These are phyloP conservation scores for Lophius piscatorius DNA, from an alignment of 2,113 vertebrate species.

Conservation along the genomic window DNA sequence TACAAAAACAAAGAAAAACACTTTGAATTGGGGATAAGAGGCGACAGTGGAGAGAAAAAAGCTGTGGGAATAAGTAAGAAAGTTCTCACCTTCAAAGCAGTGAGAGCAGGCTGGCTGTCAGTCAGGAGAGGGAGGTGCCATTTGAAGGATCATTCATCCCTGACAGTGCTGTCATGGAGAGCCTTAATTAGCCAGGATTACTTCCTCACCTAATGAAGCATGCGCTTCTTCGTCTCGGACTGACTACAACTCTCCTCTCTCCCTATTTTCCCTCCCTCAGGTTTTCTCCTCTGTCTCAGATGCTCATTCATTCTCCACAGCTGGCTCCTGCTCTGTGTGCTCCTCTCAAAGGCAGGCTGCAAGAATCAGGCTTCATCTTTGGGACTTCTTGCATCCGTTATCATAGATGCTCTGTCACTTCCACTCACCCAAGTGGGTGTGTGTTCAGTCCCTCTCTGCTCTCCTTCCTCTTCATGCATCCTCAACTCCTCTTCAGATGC, in stretches of 20 bases:
- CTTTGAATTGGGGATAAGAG: slow-evolving; percentile 71
- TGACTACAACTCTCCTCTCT: slow-evolving; percentile 69
- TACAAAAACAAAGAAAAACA: slow-evolving; percentile 70
- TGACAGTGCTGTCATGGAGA: slow-evolving; percentile 83
- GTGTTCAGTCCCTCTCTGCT: slow-evolving; percentile 37
- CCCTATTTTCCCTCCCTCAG: slow-evolving; percentile 65
- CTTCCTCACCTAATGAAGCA: slow-evolving; percentile 83
- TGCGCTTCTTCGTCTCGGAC: slow-evolving; percentile 77
- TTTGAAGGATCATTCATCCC: slow-evolving; percentile 84
- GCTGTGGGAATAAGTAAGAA: slow-evolving; percentile 76
- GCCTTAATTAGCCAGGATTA: slow-evolving; percentile 84
- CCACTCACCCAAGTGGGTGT: slow-evolving; percentile 58
- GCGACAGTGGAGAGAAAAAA: slow-evolving; percentile 39
- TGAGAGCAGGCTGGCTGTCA: slow-evolving; percentile 75
- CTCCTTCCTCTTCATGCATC: slow-evolving; percentile 27
- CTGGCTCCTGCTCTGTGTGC: slow-evolving; percentile 33
- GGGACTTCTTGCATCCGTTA: slow-evolving; percentile 61
- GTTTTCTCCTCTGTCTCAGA: slow-evolving; percentile 66
- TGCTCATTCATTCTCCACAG: slow-evolving; percentile 54
- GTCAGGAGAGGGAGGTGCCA: slow-evolving; percentile 75
- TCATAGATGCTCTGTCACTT: slow-evolving; percentile 73
- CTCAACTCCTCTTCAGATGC: slow-evolving; percentile 29
- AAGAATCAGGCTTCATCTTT: slow-evolving; percentile 59
- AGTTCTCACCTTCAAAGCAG: slow-evolving; percentile 80
- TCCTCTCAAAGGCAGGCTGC: slow-evolving; percentile 57